Evolutionary conservation across 2,888 invertebrate genomes (phyloP).

Genomic region (Nebria salina): DNA sequence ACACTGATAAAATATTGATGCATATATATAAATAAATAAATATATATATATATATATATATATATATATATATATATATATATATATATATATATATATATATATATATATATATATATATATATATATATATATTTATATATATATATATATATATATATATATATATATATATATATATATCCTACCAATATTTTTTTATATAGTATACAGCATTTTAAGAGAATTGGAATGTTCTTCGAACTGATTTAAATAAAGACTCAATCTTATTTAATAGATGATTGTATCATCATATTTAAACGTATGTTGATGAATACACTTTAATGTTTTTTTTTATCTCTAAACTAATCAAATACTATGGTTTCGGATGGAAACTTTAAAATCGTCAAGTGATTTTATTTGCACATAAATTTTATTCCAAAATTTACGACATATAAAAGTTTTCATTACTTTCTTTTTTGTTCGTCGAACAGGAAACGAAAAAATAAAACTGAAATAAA

Average conservation of each 20-base stretch:
- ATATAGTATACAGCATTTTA: too few species aligned
- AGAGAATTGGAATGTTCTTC: too few species aligned
- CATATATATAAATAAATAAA: background rate
- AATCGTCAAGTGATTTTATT: background rate
- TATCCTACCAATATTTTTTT: too few species aligned
- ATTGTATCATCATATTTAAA: background rate
- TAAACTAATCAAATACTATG: background rate
- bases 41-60: too few species aligned
- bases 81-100: too few species aligned
- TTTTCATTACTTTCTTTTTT: background rate
- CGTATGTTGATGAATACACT: background rate
- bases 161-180: too few species aligned
- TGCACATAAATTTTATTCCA: background rate
- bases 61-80: too few species aligned
- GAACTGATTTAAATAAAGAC: background rate
- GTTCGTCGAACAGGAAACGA: background rate
- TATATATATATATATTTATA: too few species aligned
- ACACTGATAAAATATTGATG: slow-evolving; percentile 10
- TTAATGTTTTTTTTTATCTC: background rate
- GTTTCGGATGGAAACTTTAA: background rate
- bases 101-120: too few species aligned
- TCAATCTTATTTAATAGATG: background rate
- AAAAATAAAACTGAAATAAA: background rate
- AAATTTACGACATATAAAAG: background rate
- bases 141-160: too few species aligned